Conservation (phyloP, 2,888 invertebrate species). For the Oxytorus armatus region DNA sequence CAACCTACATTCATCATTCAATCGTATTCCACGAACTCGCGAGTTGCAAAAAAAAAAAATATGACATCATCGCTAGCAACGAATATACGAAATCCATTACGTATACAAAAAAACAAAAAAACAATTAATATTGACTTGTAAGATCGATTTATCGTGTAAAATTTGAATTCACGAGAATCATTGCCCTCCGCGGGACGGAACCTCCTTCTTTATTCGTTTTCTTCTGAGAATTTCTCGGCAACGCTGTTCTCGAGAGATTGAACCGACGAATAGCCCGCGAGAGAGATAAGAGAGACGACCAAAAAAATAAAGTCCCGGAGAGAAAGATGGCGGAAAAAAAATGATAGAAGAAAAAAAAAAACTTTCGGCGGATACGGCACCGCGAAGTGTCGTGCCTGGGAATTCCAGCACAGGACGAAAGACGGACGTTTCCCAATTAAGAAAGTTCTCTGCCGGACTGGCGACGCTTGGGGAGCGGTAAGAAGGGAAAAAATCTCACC, state of each 20-base stretch:
- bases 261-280: constrained; percentile 30
- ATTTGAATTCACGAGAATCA: constrained; percentile 35
- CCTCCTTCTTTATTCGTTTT: constrained; percentile 28
- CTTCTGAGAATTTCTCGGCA: constrained; percentile 21
- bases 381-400: constrained; percentile 61
- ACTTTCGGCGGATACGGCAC: constrained; percentile 54
- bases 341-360: constrained; percentile 32
- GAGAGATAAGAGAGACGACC: constrained; percentile 33
- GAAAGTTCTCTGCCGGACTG: constrained; percentile 60
- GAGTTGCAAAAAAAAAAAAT: background rate
- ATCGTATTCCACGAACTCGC: constrained; percentile 16
- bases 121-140: constrained; percentile 19
- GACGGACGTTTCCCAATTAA: constrained; percentile 67
- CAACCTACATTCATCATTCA: constrained; percentile 22
- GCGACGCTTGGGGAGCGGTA: constrained; percentile 7
- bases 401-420: constrained; percentile 61
- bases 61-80: background rate
- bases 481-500: constrained; percentile 61
- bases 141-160: constrained; percentile 40
- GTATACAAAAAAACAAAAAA: background rate
- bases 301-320: constrained; percentile 30
- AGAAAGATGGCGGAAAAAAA: constrained; percentile 51
- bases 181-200: background rate
- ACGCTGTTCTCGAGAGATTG: constrained; percentile 7
- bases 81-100: constrained; percentile 7